Percentiles rank a stretch among this genome's conserved stretches.
phyloP scores from a whole-genome alignment of 2,888 invertebrate genomes.

The Thalpophila matura region DNA sequence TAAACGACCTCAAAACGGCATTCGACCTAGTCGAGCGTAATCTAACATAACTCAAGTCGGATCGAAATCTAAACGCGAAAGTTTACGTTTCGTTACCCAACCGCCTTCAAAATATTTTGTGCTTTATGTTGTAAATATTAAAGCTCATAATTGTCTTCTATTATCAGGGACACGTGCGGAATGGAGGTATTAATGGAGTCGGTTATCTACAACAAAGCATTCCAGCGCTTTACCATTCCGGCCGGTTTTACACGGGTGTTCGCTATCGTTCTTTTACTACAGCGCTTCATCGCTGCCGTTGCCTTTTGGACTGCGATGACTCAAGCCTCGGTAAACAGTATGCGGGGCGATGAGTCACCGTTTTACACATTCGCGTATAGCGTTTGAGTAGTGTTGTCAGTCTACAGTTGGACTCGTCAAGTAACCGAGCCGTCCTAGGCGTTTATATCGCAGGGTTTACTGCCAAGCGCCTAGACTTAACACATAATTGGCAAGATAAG shows the following conservation, averaged over 20 bases:
- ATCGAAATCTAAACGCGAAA: slow-evolving; percentile 88
- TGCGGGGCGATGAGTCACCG: slow-evolving; percentile 91
- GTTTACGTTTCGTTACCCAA: slow-evolving; percentile 83
- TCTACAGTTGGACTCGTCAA: slow-evolving; percentile 89
- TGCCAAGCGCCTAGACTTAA: slow-evolving; percentile 83
- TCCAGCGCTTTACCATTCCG: slow-evolving; percentile 80
- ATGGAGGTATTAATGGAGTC: slow-evolving; percentile 90
- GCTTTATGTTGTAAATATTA: slow-evolving; percentile 64
- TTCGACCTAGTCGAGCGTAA: slow-evolving; percentile 89
- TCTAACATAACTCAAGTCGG: slow-evolving; percentile 87
- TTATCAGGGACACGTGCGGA: slow-evolving; percentile 86
- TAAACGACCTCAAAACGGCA: slow-evolving; percentile 90
- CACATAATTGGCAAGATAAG: slow-evolving; percentile 76
- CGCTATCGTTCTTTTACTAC: slow-evolving; percentile 60
- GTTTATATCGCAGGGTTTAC: slow-evolving; percentile 87
- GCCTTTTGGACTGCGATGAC: slow-evolving; percentile 84
- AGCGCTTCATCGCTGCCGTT: slow-evolving; percentile 84
- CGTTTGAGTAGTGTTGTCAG: slow-evolving; percentile 90
- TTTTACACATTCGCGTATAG: slow-evolving; percentile 91
- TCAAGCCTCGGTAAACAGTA: slow-evolving; percentile 91
- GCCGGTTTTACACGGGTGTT: slow-evolving; percentile 64
- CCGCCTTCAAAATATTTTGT: slow-evolving; percentile 56
- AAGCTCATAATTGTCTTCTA: slow-evolving; percentile 73
- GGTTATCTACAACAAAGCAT: slow-evolving; percentile 76
- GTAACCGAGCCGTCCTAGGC: slow-evolving; percentile 84